Percentiles rank a stretch among this genome's conserved stretches.
These are phyloP conservation scores for Crematogaster levior DNA, from an alignment of 2,888 invertebrate genomes.

Conservation along the genomic window DNA sequence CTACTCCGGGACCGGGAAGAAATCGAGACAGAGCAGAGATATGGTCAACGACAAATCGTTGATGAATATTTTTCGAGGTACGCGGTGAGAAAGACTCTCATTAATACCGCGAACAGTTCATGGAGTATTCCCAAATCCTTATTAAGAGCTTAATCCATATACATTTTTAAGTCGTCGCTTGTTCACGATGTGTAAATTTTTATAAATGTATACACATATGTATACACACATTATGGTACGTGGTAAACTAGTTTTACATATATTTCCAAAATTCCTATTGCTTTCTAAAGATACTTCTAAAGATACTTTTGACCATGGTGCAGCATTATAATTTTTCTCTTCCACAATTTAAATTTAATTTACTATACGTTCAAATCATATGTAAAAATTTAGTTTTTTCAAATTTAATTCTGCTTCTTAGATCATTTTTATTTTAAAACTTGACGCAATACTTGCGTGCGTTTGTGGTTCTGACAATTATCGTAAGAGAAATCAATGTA, in stretches of 20 bases:
- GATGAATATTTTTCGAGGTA: constrained; percentile 15
- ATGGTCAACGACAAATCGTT: constrained; percentile 4
- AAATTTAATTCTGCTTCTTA: not conserved
- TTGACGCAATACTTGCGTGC: not conserved
- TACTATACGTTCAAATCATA: not conserved
- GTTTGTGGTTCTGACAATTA: constrained; percentile 35
- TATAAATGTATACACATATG: no score
- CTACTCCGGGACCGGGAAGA: constrained; percentile 51
- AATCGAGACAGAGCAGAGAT: constrained; percentile 20
- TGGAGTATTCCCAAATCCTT: not conserved
- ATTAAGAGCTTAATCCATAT: not conserved
- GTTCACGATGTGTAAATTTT: not conserved
- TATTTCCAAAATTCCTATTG: not conserved
- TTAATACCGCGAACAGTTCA: not conserved
- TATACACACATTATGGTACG: not conserved
- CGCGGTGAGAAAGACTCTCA: not conserved
- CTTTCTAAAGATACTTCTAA: no score
- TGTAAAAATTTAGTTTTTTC: not conserved
- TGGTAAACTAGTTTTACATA: not conserved
- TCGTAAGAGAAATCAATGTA: constrained; percentile 16
- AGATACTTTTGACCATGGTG: not conserved
- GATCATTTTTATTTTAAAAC: not conserved
- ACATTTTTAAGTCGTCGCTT: not conserved
- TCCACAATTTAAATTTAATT: not conserved
- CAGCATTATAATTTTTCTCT: not conserved